Conservation (phyloP, 1,140 invertebrate genomes). For the Gryon sp. region DNA sequence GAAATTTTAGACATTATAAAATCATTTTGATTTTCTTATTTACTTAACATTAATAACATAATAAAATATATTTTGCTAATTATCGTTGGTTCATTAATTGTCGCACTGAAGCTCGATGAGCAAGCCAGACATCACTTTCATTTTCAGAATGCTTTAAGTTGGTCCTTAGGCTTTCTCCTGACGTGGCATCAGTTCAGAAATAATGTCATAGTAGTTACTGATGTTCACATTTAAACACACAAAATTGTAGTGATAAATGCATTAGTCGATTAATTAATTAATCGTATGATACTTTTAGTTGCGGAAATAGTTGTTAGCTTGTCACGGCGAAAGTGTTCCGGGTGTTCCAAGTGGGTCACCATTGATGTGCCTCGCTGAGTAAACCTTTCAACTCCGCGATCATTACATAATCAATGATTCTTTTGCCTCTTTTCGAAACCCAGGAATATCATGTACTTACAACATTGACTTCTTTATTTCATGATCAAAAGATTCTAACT, state of each 20-base stretch:
- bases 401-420: constrained; percentile 20
- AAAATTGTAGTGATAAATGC: neutral
- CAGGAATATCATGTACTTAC: neutral
- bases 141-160: constrained; percentile 30
- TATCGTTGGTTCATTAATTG: neutral
- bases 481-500: constrained; percentile 7
- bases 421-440: constrained; percentile 14
- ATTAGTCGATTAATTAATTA: constrained; percentile 1
- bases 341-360: constrained; percentile 52
- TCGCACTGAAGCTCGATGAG: neutral
- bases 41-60: too few relatives aligned
- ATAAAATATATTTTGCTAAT: too few relatives aligned
- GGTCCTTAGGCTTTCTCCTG: constrained; percentile 30
- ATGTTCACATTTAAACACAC: too few relatives aligned
- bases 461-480: constrained; percentile 34
- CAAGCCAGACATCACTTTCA: constrained; percentile 22
- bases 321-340: constrained; percentile 59
- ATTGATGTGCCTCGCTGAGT: constrained; percentile 29
- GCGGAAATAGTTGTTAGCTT: constrained; percentile 19
- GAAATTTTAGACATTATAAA: too few relatives aligned
- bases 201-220: too few relatives aligned
- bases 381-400: constrained; percentile 41
- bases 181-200: neutral
- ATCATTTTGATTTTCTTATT: too few relatives aligned
- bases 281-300: constrained; percentile 14